A percentile compares a stretch with the other conserved stretches of the same genome.
These are phyloP conservation scores for Mimumesa dahlbomi DNA, from an alignment of 2,888 invertebrate genomes.

Conservation along the genomic window DNA sequence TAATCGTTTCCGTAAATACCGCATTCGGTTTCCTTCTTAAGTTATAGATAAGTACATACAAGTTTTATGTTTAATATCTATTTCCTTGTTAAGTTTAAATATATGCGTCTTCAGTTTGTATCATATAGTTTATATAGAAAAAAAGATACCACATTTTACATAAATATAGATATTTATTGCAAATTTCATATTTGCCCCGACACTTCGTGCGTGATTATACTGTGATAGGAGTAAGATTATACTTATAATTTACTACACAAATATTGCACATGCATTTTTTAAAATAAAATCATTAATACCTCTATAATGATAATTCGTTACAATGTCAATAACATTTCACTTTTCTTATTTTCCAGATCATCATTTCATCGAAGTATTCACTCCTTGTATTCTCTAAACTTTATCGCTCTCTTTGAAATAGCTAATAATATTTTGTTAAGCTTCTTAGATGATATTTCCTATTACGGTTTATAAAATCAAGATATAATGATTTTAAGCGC, in stretches of 20 bases:
- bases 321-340: too few relatives aligned
- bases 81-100: background rate
- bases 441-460: too few relatives aligned
- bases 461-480: too few relatives aligned
- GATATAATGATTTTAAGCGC: too few relatives aligned
- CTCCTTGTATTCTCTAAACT: too few relatives aligned
- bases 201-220: slow-evolving; percentile 62
- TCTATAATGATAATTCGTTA: background rate
- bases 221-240: slow-evolving; percentile 65
- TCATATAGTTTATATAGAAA: slow-evolving; percentile 24
- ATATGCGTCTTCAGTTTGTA: slow-evolving; percentile 14
- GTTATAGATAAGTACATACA: background rate
- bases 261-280: slow-evolving; percentile 11
- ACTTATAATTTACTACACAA: slow-evolving; percentile 40
- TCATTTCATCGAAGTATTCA: too few relatives aligned
- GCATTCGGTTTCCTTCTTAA: background rate
- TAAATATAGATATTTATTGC: slow-evolving; percentile 43
- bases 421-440: too few relatives aligned
- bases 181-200: slow-evolving; percentile 21
- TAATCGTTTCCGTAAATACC: background rate
- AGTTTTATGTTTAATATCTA: background rate
- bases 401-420: too few relatives aligned
- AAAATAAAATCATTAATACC: background rate
- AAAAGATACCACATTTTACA: slow-evolving; percentile 7
- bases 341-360: too few relatives aligned